Percentiles rank a stretch among this genome's conserved stretches.
Evolutionary conservation across 2,113 vertebrate genomes (phyloP).

Genomic region (Meles meles): DNA sequence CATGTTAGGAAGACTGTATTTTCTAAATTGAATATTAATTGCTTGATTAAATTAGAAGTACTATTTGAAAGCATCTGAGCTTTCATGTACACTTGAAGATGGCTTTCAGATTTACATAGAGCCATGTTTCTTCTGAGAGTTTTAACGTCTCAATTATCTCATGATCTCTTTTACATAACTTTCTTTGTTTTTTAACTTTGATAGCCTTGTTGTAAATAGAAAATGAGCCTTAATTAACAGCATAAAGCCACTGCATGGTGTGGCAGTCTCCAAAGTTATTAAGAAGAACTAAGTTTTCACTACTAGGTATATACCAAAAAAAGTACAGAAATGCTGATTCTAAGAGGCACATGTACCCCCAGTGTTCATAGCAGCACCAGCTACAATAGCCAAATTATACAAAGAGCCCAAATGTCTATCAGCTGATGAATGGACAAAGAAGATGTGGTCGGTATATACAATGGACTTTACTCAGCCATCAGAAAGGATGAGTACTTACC

Average conservation of each 20-base stretch:
- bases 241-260: not conserved
- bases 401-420: not conserved
- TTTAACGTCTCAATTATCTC: slow-evolving; percentile 19
- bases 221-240: not conserved
- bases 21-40: slow-evolving; percentile 39
- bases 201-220: not conserved
- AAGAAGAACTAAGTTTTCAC: not conserved
- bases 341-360: not conserved
- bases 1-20: not conserved
- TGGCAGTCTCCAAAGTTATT: not conserved
- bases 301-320: not conserved
- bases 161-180: slow-evolving; percentile 38
- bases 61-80: not conserved
- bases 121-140: not conserved
- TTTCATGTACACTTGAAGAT: not conserved
- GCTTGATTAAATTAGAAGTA: slow-evolving; percentile 32
- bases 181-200: slow-evolving; percentile 24
- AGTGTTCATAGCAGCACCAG: not conserved
- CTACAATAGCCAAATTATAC: not conserved
- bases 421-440: not conserved
- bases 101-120: slow-evolving; percentile 16
- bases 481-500: not conserved
- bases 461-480: not conserved
- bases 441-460: not conserved
- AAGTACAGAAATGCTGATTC: not conserved